These are phyloP conservation scores for Nicator chloris DNA, from an alignment of 2,113 vertebrate species.

Conservation along the genomic window DNA sequence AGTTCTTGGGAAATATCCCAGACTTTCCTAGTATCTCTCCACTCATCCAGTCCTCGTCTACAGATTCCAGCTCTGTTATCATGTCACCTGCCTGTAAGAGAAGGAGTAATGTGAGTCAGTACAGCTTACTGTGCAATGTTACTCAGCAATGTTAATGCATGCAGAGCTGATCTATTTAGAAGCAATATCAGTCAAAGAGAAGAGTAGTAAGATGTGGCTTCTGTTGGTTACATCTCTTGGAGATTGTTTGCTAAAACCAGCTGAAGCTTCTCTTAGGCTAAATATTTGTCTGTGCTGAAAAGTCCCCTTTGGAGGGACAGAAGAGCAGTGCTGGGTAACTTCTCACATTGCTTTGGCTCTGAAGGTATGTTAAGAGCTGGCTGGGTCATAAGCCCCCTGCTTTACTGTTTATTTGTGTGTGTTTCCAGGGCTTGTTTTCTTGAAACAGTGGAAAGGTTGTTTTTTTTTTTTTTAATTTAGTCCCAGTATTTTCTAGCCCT, in stretches of 20 bases:
- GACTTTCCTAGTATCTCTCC: constrained; percentile 82
- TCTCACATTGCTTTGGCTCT: neutral
- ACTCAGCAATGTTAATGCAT: neutral
- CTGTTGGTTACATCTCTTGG: neutral
- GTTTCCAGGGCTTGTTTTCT: neutral
- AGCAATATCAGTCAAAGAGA: neutral
- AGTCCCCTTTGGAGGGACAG: neutral
- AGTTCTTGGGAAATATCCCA: constrained; percentile 89
- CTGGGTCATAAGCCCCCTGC: neutral
- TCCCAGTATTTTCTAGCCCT: neutral
- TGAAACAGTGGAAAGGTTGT: neutral
- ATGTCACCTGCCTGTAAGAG: constrained; percentile 82
- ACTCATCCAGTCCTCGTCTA: constrained; percentile 88
- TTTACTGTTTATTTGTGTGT: neutral
- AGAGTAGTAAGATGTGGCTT: neutral
- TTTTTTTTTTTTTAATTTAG: neutral
- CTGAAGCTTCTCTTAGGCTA: neutral
- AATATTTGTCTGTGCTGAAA: neutral
- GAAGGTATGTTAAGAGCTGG: neutral
- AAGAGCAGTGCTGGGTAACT: neutral
- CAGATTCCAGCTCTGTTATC: constrained; percentile 78
- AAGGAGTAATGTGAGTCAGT: neutral
- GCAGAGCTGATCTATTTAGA: neutral
- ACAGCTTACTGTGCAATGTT: neutral
- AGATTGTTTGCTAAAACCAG: neutral